Conservation (phyloP, 64 coral and sea anemone species). For the Dendronephthya gigantea region DNA sequence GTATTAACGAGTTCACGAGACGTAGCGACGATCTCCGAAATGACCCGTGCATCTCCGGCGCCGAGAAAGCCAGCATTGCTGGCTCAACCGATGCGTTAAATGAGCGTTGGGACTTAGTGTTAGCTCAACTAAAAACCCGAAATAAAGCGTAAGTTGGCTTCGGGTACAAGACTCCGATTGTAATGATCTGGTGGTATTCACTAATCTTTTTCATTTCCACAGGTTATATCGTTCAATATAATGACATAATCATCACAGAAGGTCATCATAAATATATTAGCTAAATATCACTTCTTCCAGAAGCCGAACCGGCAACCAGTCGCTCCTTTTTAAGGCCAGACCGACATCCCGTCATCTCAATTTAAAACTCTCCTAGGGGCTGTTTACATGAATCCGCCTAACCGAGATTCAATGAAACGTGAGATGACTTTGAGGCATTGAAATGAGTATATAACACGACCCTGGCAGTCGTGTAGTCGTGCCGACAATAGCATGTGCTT, state of each 20-base stretch:
- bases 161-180: not conserved
- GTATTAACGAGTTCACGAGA: not conserved
- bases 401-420: no score
- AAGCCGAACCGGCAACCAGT: not conserved
- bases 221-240: not conserved
- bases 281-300: no score
- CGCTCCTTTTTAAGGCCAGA: no score
- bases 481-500: no score
- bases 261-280: not conserved
- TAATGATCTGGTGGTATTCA: not conserved
- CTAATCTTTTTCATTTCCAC: not conserved
- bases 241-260: not conserved
- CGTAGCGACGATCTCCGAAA: not conserved
- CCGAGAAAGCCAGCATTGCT: not conserved
- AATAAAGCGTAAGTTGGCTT: slow-evolving; percentile 11
- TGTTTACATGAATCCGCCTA: no score
- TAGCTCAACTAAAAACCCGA: slow-evolving; percentile 2
- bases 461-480: no score
- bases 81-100: not conserved
- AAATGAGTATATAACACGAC: no score
- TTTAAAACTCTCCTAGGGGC: no score
- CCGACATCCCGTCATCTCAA: no score
- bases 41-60: not conserved
- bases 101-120: slow-evolving; percentile 5
- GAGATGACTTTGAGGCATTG: no score